phyloP scores from a whole-genome alignment of 92 coral and sea anemone genomes.

The Palythoa heliodiscus region DNA sequence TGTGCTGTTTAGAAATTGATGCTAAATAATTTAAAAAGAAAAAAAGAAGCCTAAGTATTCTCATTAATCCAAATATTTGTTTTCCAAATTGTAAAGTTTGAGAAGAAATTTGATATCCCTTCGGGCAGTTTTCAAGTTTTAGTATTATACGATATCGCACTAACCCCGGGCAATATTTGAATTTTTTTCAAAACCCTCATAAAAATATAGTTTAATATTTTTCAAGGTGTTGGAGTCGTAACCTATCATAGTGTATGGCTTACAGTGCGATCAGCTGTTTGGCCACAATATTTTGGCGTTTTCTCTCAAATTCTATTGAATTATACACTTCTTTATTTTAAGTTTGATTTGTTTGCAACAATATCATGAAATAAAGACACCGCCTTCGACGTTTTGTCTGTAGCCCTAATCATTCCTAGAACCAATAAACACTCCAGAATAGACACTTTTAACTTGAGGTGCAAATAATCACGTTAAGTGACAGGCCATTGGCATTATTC shows the following conservation, averaged over 20 bases:
- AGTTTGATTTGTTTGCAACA: conserved; percentile 3
- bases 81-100: neutral
- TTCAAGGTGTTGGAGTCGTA: neutral
- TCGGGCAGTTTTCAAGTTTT: neutral
- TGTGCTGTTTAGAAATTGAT: neutral
- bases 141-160: neutral
- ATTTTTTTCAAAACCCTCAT: neutral
- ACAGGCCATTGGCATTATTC: neutral
- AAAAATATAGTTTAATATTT: neutral
- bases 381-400: neutral
- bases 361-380: neutral
- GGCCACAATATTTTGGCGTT: neutral
- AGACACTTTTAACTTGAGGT: conserved; percentile 3
- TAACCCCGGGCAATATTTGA: neutral
- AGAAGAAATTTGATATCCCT: neutral
- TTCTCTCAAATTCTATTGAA: neutral
- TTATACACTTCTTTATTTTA: neutral
- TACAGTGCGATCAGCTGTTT: neutral
- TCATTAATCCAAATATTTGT: neutral
- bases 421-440: conserved; percentile 3
- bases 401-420: neutral
- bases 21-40: neutral
- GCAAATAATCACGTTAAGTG: neutral
- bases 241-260: neutral
- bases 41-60: neutral